Base-by-base conservation (phyloP, 2,888 invertebrate genomes). In the Aplocera efformata region DNA sequence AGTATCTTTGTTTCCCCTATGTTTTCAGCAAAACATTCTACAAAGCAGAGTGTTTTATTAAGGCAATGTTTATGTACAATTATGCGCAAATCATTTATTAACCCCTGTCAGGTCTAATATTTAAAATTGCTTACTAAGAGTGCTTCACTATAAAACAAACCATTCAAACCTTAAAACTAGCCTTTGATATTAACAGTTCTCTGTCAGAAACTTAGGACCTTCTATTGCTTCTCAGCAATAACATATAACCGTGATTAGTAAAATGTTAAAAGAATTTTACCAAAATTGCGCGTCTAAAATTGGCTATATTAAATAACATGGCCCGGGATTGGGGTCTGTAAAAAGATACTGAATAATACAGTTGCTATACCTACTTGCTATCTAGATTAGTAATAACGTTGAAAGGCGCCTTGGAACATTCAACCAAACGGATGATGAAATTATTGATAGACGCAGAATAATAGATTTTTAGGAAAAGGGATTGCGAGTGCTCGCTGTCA, bases 391-490 rank as follows among this genome's bases (percentile, higher is more conserved):
- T 41, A 52, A 51, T 56, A 55, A 43, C 33, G 37, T 41, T 31
- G 50, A 46, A 48, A 50, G 23, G 42, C 46, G 42, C 50, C 48
- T 48, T 56, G 36, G 44, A 38, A 41, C 48, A 43, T 50, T 53
- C 47, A 41, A 38, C 37, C 39, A 56, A 64, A 57, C 60, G 39
- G 45, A 58, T 58, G 53, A 54, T 56, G 43, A 57, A 60, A 57
- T 64, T 62, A 60, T 61, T 64, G 53, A 65, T 59, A 57, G 44
- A 41, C 42, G 53, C 36, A 3, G 51, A 51, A 59, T 56, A 53
- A 53, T 52, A 51, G 48, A 45, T 48, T 33, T 44, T 42, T 42
- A 45, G 42, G 44, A 59, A 53, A 17, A 55, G 38, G 48, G 32
- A 55, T 49, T 50, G 37, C 48, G 31, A 27, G 39, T 28, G 37